phyloP scores from a whole-genome alignment of 2,113 vertebrate genomes.

The Caloenas nicobarica region DNA sequence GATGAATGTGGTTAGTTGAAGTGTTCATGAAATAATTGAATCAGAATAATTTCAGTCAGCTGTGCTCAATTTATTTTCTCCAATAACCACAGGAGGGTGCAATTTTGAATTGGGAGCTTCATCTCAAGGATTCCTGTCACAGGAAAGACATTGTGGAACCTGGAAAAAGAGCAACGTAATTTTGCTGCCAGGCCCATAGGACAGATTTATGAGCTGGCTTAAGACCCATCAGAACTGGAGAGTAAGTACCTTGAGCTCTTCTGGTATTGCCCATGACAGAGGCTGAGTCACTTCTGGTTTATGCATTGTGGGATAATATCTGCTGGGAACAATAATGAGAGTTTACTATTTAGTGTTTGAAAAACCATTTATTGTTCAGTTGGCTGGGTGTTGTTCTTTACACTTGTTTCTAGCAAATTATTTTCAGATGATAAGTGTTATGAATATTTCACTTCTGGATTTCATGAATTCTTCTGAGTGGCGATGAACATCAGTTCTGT shows the following conservation, averaged over 20 bases:
- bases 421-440: not conserved
- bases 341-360: not conserved
- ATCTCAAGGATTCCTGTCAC: not conserved
- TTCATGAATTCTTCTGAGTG: not conserved
- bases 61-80: slow-evolving; percentile 26
- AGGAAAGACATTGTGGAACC: not conserved
- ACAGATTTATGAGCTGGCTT: not conserved
- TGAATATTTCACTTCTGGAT: not conserved
- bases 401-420: not conserved
- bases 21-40: slow-evolving; percentile 58
- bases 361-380: not conserved
- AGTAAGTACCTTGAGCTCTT: not conserved
- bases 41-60: slow-evolving; percentile 51
- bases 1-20: slow-evolving; percentile 61
- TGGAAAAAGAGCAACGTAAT: slow-evolving; percentile 7
- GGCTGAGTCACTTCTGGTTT: not conserved
- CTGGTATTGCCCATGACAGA: not conserved
- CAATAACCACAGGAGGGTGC: slow-evolving; percentile 50
- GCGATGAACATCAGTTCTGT: not conserved
- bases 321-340: not conserved
- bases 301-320: not conserved
- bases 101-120: slow-evolving; percentile 13
- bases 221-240: not conserved
- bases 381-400: not conserved
- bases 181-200: not conserved